Conservation (phyloP, 1,140 invertebrate species). For the Lucilia cuprina region DNA sequence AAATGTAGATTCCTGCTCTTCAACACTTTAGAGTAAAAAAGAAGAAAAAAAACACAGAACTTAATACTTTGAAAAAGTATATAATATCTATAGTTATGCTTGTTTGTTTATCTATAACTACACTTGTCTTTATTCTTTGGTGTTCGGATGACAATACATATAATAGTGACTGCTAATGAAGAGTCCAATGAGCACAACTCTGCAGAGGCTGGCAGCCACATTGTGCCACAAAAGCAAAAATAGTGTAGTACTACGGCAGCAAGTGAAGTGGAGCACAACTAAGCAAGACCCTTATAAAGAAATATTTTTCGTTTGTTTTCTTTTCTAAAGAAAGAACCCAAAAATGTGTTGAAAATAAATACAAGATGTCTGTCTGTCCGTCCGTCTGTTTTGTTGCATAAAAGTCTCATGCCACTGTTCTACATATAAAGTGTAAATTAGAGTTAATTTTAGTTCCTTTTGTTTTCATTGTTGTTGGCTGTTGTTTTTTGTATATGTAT, state of each 20-base stretch:
- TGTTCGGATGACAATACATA: neutral
- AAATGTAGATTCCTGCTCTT: neutral
- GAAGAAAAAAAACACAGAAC: neutral
- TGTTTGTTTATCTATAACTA: neutral
- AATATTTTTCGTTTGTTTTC: neutral
- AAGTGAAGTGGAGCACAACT: neutral
- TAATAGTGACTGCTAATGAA: slow-evolving; percentile 24
- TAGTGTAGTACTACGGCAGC: neutral
- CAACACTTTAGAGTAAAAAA: neutral
- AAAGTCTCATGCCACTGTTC: neutral
- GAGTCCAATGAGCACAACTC: slow-evolving; percentile 6
- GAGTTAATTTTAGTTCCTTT: neutral
- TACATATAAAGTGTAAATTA: neutral
- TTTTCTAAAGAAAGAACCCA: neutral
- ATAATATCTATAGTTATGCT: no score
- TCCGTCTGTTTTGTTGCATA: neutral
- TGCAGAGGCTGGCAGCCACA: no score
- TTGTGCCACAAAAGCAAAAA: neutral
- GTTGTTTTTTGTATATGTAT: neutral
- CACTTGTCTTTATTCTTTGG: neutral
- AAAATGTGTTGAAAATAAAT: neutral
- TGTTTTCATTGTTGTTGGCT: no score
- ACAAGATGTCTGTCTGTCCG: neutral
- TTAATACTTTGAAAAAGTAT: neutral
- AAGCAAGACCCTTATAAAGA: neutral